Conservation (phyloP, 2,797 vertebrate species). For the Hypotaenidia okinawae region DNA sequence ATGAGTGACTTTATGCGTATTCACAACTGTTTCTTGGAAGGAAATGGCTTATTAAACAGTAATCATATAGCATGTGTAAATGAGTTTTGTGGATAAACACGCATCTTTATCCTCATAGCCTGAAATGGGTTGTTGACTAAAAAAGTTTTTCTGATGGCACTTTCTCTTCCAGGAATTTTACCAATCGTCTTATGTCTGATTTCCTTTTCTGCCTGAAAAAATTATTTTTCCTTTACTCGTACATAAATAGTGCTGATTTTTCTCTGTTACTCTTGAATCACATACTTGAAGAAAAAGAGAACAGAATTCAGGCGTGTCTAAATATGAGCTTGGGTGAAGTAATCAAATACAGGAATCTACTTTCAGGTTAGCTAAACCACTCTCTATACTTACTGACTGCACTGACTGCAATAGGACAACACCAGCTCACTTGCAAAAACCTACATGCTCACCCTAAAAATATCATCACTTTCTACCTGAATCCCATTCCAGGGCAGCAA, state of each 20-base stretch:
- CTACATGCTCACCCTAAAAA: background rate
- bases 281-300: background rate
- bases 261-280: background rate
- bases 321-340: background rate
- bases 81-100: slow-evolving; percentile 20
- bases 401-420: background rate
- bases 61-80: slow-evolving; percentile 4
- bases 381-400: background rate
- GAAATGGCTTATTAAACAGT: slow-evolving; percentile 44
- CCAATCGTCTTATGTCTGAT: background rate
- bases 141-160: background rate
- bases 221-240: background rate
- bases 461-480: background rate
- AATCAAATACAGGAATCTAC: background rate
- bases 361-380: background rate
- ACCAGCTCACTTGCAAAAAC: accelerated
- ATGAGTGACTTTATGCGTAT: slow-evolving; percentile 36
- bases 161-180: slow-evolving; percentile 5
- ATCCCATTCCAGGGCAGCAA: background rate
- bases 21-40: slow-evolving; percentile 34
- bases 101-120: background rate
- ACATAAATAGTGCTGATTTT: background rate
- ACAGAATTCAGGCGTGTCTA: background rate
- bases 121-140: background rate
- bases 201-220: background rate